Evolutionary conservation across 2,888 invertebrate species (phyloP).

Genomic region (Andrena trimmerana): DNA sequence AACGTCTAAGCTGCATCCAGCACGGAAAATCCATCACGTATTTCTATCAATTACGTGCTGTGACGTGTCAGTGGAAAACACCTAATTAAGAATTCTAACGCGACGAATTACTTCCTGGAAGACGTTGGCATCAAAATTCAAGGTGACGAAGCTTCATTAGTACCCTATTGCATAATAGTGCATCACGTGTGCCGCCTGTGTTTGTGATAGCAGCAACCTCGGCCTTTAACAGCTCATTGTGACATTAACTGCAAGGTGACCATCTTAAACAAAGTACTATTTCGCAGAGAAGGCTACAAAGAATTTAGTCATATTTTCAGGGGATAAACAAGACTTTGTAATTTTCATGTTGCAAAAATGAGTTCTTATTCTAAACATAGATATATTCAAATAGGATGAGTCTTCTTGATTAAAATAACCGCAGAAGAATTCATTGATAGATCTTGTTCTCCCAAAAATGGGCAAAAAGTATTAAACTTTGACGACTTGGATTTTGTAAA

Average conservation of each 20-base stretch:
- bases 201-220: background rate
- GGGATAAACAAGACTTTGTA: no score
- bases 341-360: no score
- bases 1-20: background rate
- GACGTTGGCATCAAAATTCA: background rate
- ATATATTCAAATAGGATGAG: no score
- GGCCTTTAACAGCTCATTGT: background rate
- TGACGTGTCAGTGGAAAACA: background rate
- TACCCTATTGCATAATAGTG: background rate
- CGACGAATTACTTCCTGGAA: background rate
- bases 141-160: background rate
- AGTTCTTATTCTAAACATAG: no score
- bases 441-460: no score
- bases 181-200: background rate
- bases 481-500: no score
- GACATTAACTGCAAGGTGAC: background rate
- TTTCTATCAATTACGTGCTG: background rate
- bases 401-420: no score
- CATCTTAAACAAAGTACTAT: no score
- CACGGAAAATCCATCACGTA: background rate
- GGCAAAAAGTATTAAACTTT: no score
- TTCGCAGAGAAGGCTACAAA: no score
- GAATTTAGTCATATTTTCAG: no score
- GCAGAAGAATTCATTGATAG: no score
- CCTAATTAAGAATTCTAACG: slow-evolving; percentile 5